Evolutionary conservation across 2,888 invertebrate genomes (phyloP).

Genomic region (Tyria jacobaeae): DNA sequence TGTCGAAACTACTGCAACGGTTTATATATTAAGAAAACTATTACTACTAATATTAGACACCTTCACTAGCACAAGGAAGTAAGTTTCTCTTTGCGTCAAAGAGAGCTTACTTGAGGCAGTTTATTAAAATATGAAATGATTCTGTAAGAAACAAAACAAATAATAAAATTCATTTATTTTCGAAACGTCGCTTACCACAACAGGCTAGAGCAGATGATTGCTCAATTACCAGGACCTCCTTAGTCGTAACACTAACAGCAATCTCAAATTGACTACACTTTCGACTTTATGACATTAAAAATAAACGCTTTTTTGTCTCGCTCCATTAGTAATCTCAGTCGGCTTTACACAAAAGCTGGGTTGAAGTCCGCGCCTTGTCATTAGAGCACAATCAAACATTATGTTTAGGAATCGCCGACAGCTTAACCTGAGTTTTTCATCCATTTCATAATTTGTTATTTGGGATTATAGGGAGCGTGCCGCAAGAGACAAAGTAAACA

Average conservation of each 20-base stretch:
- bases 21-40: not conserved
- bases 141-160: conserved; percentile 76
- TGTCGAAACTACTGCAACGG: not conserved
- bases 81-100: conserved; percentile 48
- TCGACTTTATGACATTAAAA: conserved; percentile 70
- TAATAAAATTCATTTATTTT: conserved; percentile 81
- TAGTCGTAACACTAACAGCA: conserved; percentile 80
- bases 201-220: conserved; percentile 85
- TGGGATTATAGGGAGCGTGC: conserved; percentile 82
- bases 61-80: conserved; percentile 28
- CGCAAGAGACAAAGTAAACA: conserved; percentile 84
- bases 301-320: conserved; percentile 74
- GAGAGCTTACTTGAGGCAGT: not conserved
- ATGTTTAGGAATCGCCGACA: conserved; percentile 86
- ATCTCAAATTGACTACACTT: conserved; percentile 62
- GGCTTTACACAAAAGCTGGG: conserved; percentile 82
- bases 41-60: not conserved
- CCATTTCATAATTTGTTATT: conserved; percentile 85
- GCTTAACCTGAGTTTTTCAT: conserved; percentile 84
- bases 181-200: conserved; percentile 82
- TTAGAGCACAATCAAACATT: conserved; percentile 85
- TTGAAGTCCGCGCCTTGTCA: conserved; percentile 83
- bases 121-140: conserved; percentile 54
- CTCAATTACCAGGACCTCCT: conserved; percentile 86
- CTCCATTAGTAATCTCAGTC: conserved; percentile 71